phyloP scores from a whole-genome alignment of 2,797 vertebrate species.

The Mionectes olivaceus region DNA sequence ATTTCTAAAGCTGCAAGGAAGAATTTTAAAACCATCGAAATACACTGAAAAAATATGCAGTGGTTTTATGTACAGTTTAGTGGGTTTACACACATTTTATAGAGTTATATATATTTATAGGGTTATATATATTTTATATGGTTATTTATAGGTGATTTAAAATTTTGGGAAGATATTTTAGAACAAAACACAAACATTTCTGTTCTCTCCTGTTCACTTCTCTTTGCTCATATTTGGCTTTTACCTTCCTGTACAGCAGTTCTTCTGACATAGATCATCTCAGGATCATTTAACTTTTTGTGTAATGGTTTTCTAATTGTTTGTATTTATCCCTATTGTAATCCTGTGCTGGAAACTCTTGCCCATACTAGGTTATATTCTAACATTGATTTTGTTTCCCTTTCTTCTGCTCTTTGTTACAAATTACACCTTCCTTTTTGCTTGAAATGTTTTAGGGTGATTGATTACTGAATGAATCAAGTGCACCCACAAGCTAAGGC shows the following conservation, averaged over 20 bases:
- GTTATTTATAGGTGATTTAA: background rate
- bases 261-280: background rate
- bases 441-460: constrained; percentile 50
- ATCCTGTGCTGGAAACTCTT: background rate
- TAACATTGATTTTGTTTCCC: constrained; percentile 55
- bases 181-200: background rate
- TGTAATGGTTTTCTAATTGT: constrained; percentile 37
- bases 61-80: background rate
- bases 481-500: background rate
- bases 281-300: background rate
- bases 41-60: background rate
- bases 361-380: constrained; percentile 36
- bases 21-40: background rate
- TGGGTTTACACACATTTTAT: background rate
- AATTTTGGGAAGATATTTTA: background rate
- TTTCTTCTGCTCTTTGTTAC: constrained; percentile 48
- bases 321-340: constrained; percentile 26
- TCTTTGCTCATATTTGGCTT: background rate
- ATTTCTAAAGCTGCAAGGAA: background rate
- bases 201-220: background rate
- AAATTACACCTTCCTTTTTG: constrained; percentile 27
- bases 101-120: no score
- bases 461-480: constrained; percentile 46
- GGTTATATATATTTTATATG: background rate
- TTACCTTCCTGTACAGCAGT: background rate